Base-by-base conservation (phyloP, 2,888 invertebrate genomes). In the Stenoptilia bipunctidactyla region DNA sequence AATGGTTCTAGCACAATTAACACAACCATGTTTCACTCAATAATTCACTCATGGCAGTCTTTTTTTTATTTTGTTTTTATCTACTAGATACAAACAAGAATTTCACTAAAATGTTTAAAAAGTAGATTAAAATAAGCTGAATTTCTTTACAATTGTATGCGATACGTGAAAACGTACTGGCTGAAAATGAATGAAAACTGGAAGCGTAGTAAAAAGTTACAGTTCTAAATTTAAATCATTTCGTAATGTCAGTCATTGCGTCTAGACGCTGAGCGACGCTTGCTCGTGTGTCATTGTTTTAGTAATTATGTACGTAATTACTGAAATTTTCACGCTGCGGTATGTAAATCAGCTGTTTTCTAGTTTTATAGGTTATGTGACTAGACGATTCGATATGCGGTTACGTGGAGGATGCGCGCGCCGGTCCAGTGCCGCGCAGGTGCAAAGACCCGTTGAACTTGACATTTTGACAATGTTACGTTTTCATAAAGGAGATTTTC, bases 181-280 rank as follows among this genome's bases (percentile, higher is more conserved):
- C 61, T 56, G 65, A 64, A 77, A 72, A 76, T 79, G 80, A 82
- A 82, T 77, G 80, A 64, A 69, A 70, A 62, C 56, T 68, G 75
- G 75, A 71, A 71, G 69, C 55, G 56, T 72, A 52, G 60, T 73
- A 72, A 61, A 63, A 53, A 56, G 52, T 42, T 41, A 58, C 51
- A 50, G 55, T 66, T 75, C 82, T 79, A 82, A 66, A 64, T 75
- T 73, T 77, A 67, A 77, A 75, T 64, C 51, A 73, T 80, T 79
- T 76, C 71, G 75, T 70, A 76, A 79, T 58, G 55, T 54, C 56
- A 53, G 55, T 57, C 57, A 61, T 50, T 53, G 61, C 58, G 73
- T 63, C 64, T 61, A 61, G 67, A 57, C 66, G 64, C 36, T n/a
- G 15, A n/a, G 27, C 15, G 15, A 6, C 27, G 30, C n/a, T n/a